These are phyloP conservation scores for Parapsyche elsis DNA, from an alignment of 1,140 invertebrate genomes.

Conservation along the genomic window DNA sequence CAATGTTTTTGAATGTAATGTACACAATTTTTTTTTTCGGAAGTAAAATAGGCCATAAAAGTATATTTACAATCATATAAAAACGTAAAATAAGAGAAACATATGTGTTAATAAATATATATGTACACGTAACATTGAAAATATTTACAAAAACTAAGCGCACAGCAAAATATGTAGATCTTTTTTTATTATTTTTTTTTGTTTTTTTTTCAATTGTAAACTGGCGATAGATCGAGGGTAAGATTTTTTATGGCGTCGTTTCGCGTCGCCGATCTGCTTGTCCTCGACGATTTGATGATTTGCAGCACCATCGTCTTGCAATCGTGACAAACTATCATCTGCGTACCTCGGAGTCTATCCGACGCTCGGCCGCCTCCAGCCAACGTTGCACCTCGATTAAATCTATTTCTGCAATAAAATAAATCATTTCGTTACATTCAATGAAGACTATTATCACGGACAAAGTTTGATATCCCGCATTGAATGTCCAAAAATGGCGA, in stretches of 20 bases:
- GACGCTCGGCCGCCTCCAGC: conserved; percentile 64
- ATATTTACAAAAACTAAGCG: background rate
- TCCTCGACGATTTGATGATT: conserved; percentile 88
- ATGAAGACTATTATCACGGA: too few species aligned
- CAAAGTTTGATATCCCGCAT: too few species aligned
- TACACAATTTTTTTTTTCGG: background rate
- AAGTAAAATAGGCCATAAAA: conserved; percentile 40
- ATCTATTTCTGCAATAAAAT: conserved; percentile 59
- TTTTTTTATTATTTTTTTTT: background rate
- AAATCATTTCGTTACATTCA: background rate
- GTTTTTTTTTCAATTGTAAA: conserved; percentile 69
- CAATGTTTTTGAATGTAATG: background rate
- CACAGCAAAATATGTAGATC: background rate
- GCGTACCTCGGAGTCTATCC: conserved; percentile 78
- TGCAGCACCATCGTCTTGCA: conserved; percentile 94
- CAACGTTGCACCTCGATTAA: conserved; percentile 64
- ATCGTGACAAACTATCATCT: conserved; percentile 92
- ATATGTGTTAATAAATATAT: background rate
- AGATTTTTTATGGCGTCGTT: conserved; percentile 83
- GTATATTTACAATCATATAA: conserved; percentile 36
- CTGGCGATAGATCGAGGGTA: conserved; percentile 83
- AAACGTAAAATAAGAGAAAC: background rate
- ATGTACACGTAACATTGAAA: background rate
- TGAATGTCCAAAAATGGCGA: too few species aligned
- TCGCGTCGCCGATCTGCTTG: conserved; percentile 79